Percentiles rank a stretch among this genome's conserved stretches.
These are phyloP conservation scores for Nanger granti DNA, from an alignment of 2,113 vertebrate genomes.

Conservation along the genomic window DNA sequence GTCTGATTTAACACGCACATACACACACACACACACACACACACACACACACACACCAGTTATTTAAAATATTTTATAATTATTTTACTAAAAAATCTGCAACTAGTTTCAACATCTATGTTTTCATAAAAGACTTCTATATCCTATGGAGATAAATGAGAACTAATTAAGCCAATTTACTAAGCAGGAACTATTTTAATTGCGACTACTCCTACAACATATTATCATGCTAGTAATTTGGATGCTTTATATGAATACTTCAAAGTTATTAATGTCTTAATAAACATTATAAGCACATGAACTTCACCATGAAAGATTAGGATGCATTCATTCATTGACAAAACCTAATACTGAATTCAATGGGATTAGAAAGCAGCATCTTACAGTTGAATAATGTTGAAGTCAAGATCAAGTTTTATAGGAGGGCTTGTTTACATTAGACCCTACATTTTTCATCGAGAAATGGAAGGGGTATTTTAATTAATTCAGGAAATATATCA, in stretches of 20 bases:
- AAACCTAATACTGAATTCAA: not conserved
- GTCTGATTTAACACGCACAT: not conserved
- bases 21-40: not conserved
- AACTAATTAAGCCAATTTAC: not conserved
- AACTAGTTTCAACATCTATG: not conserved
- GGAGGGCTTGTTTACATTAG: not conserved
- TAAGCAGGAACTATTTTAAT: not conserved
- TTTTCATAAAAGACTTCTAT: not conserved
- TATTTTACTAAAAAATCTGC: not conserved
- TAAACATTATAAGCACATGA: not conserved
- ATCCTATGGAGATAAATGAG: not conserved
- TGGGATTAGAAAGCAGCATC: not conserved
- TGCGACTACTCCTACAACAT: not conserved
- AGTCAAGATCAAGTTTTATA: constrained; percentile 16
- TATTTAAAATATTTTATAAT: not conserved
- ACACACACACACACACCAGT: not conserved
- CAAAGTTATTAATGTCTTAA: not conserved
- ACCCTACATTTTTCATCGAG: not conserved
- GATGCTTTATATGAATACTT: not conserved
- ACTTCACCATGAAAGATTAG: constrained; percentile 16
- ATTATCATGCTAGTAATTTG: not conserved
- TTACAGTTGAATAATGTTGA: not conserved
- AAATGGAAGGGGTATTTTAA: not conserved
- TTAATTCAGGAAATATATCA: not conserved
- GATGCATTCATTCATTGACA: not conserved